Evolutionary conservation across 2,113 vertebrate species (phyloP).

Genomic region (Prionailurus bengalensis): DNA sequence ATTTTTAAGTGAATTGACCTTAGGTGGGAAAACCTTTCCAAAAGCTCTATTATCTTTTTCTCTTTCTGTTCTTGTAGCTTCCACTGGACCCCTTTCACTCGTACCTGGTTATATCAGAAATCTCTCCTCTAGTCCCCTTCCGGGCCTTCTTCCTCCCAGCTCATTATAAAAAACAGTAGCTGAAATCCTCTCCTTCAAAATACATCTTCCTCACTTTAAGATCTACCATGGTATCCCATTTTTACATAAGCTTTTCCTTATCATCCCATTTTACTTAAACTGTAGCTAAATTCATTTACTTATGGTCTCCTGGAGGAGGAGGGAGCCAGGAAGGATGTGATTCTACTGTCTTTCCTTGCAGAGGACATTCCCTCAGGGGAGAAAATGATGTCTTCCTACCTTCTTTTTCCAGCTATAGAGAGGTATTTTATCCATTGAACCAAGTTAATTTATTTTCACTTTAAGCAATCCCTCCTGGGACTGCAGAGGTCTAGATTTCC

Average conservation of each 20-base stretch:
- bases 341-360: not conserved
- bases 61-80: not conserved
- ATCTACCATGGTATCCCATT: not conserved
- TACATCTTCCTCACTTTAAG: not conserved
- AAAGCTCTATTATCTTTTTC: not conserved
- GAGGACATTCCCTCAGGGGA: not conserved
- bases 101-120: not conserved
- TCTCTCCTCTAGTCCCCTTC: not conserved
- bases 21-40: not conserved
- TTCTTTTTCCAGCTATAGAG: not conserved
- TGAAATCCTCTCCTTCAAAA: not conserved
- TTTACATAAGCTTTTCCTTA: not conserved
- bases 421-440: not conserved
- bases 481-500: not conserved
- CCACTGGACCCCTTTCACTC: not conserved
- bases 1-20: not conserved
- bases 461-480: not conserved
- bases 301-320: not conserved
- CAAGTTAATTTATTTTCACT: not conserved
- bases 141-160: not conserved
- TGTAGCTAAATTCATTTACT: conserved; percentile 24
- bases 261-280: not conserved
- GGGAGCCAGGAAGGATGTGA: not conserved
- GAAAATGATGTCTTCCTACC: not conserved
- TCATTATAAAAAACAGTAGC: not conserved